Conservation (phyloP, 2,888 invertebrate genomes). For the Harpalus rufipes region DNA sequence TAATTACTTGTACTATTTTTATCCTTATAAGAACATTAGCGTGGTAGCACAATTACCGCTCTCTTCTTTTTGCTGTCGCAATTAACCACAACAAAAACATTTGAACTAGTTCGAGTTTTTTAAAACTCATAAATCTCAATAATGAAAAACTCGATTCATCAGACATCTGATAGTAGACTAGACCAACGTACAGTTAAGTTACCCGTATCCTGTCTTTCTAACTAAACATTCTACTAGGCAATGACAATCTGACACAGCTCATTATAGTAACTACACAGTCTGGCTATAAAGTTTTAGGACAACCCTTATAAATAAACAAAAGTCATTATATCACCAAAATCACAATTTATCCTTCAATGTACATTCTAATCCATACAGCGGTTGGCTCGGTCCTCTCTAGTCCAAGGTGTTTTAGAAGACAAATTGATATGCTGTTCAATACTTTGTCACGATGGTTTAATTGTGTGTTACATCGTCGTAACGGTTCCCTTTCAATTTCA, state of each 20-base stretch:
- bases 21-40: not conserved
- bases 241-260: not conserved
- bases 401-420: too few species aligned
- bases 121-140: slow-evolving; percentile 15
- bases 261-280: too few species aligned
- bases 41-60: not conserved
- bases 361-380: too few species aligned
- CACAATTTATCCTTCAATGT: too few species aligned
- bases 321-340: too few species aligned
- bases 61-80: not conserved
- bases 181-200: slow-evolving; percentile 38
- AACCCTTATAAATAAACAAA: too few species aligned
- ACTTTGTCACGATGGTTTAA: too few species aligned
- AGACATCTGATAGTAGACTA: slow-evolving; percentile 37
- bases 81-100: not conserved
- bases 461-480: too few species aligned
- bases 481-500: too few species aligned
- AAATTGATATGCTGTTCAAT: too few species aligned
- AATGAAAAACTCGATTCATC: slow-evolving; percentile 22
- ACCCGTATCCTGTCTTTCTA: not conserved
- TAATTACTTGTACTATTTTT: slow-evolving; percentile 7
- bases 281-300: too few species aligned
- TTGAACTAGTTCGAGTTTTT: slow-evolving; percentile 3
- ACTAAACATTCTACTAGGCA: not conserved
- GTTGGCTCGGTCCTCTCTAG: too few species aligned